Percentiles rank a stretch among this genome's conserved stretches.
phyloP scores from a whole-genome alignment of 2,113 vertebrate genomes.

The Cyanoramphus novaezelandiae region DNA sequence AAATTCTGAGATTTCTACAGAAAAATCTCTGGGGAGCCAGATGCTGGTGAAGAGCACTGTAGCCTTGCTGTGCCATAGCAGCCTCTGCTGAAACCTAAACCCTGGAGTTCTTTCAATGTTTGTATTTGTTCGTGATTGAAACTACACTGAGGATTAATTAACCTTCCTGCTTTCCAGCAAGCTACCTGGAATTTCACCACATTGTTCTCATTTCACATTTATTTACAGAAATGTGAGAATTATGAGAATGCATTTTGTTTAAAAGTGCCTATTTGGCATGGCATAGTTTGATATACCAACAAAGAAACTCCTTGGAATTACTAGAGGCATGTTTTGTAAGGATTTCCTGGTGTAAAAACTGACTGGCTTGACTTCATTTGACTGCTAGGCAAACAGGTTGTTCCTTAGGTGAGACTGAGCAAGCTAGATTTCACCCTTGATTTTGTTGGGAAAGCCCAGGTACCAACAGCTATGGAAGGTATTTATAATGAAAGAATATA shows the following conservation, averaged over 20 bases:
- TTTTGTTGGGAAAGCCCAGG: not conserved
- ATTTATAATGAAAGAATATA: not conserved
- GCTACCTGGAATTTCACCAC: not conserved
- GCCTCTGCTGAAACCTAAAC: not conserved
- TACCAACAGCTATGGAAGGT: not conserved
- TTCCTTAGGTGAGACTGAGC: not conserved
- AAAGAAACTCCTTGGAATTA: not conserved
- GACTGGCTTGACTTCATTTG: not conserved
- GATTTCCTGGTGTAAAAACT: not conserved
- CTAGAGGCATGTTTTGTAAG: not conserved
- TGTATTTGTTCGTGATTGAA: constrained; percentile 1
- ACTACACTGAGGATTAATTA: constrained; percentile 4
- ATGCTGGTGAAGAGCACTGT: not conserved
- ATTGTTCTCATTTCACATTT: not conserved
- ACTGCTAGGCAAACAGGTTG: not conserved
- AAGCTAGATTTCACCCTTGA: not conserved
- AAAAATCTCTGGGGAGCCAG: not conserved
- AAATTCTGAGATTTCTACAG: not conserved
- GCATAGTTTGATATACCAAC: not conserved
- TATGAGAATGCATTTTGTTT: not conserved
- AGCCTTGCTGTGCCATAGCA: not conserved
- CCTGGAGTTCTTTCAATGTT: not conserved
- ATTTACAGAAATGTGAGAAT: not conserved
- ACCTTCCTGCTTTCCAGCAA: constrained; percentile 22
- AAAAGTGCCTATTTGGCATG: not conserved